phyloP scores from a whole-genome alignment of 2,797 vertebrate species.

The Menidia menidia region DNA sequence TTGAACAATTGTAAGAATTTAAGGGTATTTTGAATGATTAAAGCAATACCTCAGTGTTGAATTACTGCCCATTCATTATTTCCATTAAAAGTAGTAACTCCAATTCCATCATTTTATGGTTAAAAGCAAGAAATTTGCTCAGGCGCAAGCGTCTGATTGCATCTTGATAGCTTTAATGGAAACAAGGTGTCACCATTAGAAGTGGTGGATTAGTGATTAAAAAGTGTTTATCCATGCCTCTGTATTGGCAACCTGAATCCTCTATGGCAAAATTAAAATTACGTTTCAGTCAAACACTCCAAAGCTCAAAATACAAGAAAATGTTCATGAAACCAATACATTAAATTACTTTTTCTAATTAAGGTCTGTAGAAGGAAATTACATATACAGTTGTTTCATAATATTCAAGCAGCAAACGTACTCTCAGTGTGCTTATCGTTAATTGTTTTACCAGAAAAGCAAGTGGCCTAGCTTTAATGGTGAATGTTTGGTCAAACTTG shows the following conservation, averaged over 20 bases:
- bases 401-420: too few species aligned
- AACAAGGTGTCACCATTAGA: slow-evolving; percentile 56
- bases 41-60: slow-evolving; percentile 56
- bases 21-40: slow-evolving; percentile 56
- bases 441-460: too few species aligned
- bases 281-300: slow-evolving; percentile 53
- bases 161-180: slow-evolving; percentile 58
- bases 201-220: slow-evolving; percentile 24
- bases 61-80: slow-evolving; percentile 62
- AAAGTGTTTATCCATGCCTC: slow-evolving; percentile 55
- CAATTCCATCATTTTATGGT: slow-evolving; percentile 46
- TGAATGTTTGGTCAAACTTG: too few species aligned
- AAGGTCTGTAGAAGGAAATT: slow-evolving; percentile 13
- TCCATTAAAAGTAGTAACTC: slow-evolving; percentile 63
- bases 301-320: slow-evolving; percentile 50
- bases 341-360: slow-evolving; percentile 47
- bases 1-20: slow-evolving; percentile 45
- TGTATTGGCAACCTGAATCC: slow-evolving; percentile 28
- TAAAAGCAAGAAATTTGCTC: slow-evolving; percentile 23
- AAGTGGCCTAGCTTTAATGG: too few species aligned
- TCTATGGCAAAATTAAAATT: slow-evolving; percentile 50
- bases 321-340: slow-evolving; percentile 55
- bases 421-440: too few species aligned
- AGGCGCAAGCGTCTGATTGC: slow-evolving; percentile 44
- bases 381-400: too few species aligned